A percentile compares a stretch with the other conserved stretches of the same genome.
Conservation (phyloP, 30 jellyfish, hydroid and myxozoan genomes). For the Aurelia sp. region DNA sequence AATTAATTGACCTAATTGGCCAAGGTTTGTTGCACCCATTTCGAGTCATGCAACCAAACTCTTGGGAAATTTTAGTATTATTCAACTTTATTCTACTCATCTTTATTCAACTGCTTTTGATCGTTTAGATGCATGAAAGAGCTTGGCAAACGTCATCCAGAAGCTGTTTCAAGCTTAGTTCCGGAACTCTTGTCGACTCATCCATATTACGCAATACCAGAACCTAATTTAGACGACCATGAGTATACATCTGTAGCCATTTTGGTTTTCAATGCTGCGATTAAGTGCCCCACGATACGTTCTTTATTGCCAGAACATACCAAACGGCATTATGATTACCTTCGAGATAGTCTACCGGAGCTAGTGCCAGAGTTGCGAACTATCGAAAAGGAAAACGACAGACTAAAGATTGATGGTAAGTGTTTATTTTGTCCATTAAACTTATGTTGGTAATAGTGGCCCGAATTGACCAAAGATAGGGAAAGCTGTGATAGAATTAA, state of each 20-base stretch:
- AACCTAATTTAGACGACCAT: constrained; percentile 90
- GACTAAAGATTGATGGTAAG: not conserved
- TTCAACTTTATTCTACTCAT: too few relatives aligned
- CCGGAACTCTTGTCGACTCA: constrained; percentile 93
- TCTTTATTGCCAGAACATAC: constrained; percentile 83
- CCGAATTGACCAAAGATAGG: too few relatives aligned
- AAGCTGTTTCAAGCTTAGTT: constrained; percentile 78
- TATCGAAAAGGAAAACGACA: not conserved
- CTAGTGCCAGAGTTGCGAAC: constrained; percentile 80
- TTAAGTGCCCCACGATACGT: constrained; percentile 72
- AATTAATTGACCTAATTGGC: too few relatives aligned
- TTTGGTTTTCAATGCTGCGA: constrained; percentile 94
- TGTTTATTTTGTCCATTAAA: not conserved
- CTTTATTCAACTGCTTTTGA: not conserved
- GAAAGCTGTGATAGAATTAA: too few relatives aligned
- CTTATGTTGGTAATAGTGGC: too few relatives aligned
- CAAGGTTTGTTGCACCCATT: too few relatives aligned
- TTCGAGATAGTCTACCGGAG: constrained; percentile 91
- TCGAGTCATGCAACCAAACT: too few relatives aligned
- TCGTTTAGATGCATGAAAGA: constrained; percentile 85
- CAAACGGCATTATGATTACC: constrained; percentile 83
- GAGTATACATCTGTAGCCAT: constrained; percentile 86
- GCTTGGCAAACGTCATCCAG: constrained; percentile 86
- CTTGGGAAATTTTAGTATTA: too few relatives aligned
- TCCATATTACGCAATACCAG: constrained; percentile 94